Percentiles rank a stretch among this genome's conserved stretches.
phyloP scores from a whole-genome alignment of 2,888 invertebrate genomes.

The Phaedon cochleariae region DNA sequence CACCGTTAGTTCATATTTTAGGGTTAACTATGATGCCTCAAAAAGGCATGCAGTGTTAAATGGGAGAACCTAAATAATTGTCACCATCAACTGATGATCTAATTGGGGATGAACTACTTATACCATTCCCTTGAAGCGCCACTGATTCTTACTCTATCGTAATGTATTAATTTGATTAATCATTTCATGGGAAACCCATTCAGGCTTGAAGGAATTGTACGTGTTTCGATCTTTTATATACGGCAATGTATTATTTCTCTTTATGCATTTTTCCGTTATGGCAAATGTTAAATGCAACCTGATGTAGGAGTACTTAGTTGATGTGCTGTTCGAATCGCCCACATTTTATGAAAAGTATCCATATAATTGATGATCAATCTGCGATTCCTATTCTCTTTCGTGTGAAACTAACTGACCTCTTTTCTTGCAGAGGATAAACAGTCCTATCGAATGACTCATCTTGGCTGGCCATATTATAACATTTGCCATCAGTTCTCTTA shows the following conservation, averaged over 20 bases:
- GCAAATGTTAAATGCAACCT: constrained; percentile 17
- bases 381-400: constrained; percentile 2
- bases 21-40: too few relatives aligned
- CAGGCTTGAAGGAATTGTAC: constrained; percentile 40
- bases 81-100: too few relatives aligned
- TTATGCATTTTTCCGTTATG: neutral
- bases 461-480: neutral
- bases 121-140: too few relatives aligned
- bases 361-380: neutral
- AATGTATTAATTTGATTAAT: constrained; percentile 41
- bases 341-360: constrained; percentile 5
- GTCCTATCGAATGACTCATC: neutral
- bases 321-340: constrained; percentile 17
- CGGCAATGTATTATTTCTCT: neutral
- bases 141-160: neutral
- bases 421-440: neutral
- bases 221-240: constrained; percentile 16
- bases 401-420: constrained; percentile 10
- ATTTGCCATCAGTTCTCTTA: too few relatives aligned
- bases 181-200: constrained; percentile 46
- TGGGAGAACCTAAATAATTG: too few relatives aligned
- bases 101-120: too few relatives aligned
- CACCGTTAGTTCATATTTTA: too few relatives aligned
- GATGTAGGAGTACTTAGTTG: constrained; percentile 15
- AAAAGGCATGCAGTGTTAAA: too few relatives aligned